Conservation (phyloP, 2,113 vertebrate genomes). For the Trogon surrucura region DNA sequence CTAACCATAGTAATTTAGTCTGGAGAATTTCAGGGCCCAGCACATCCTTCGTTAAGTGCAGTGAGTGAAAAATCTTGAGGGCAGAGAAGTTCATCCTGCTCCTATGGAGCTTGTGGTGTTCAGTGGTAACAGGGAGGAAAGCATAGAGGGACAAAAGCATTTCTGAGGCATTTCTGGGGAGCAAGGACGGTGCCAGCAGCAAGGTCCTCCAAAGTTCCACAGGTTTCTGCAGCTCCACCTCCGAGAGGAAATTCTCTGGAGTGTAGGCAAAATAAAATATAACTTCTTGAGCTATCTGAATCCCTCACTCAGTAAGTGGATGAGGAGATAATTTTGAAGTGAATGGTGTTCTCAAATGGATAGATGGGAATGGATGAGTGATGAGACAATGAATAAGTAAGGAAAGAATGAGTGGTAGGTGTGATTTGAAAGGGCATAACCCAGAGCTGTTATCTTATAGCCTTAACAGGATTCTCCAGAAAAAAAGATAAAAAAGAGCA, state of each 20-base stretch:
- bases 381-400: constrained; percentile 7
- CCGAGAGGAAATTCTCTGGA: neutral
- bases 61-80: neutral
- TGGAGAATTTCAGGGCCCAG: neutral
- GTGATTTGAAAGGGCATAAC: constrained; percentile 29
- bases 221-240: neutral
- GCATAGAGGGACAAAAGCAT: neutral
- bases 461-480: neutral
- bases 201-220: neutral
- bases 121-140: neutral
- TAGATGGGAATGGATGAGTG: neutral
- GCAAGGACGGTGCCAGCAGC: neutral
- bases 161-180: neutral
- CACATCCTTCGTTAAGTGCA: neutral
- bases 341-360: neutral
- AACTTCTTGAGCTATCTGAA: neutral
- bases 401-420: constrained; percentile 31
- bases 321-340: neutral
- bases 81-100: neutral
- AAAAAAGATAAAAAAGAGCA: neutral
- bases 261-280: neutral
- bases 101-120: neutral
- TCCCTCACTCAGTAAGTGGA: neutral
- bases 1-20: neutral
- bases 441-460: neutral